These are phyloP conservation scores for Electrona antarctica DNA, from an alignment of 2,113 vertebrate genomes.

Conservation along the genomic window DNA sequence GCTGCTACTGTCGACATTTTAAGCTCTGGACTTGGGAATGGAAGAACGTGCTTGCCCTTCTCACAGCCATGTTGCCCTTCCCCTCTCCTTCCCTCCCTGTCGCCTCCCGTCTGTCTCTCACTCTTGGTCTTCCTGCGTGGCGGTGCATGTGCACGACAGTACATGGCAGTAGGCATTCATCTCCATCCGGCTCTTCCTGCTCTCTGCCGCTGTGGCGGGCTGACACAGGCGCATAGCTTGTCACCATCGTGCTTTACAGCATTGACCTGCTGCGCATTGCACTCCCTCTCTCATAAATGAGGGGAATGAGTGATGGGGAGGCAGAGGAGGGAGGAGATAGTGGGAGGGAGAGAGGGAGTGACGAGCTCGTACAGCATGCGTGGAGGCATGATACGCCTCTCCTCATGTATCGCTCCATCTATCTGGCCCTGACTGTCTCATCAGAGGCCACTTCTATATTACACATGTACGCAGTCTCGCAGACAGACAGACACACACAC, in stretches of 20 bases:
- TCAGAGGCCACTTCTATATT: constrained; percentile 32
- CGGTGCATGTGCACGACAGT: constrained; percentile 1
- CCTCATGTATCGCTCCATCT: constrained; percentile 52
- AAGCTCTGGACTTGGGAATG: no score
- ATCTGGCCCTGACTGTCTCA: constrained; percentile 44
- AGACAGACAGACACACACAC: constrained; percentile 18
- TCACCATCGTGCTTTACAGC: constrained; percentile 59
- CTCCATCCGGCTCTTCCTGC: constrained; percentile 35
- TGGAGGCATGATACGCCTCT: constrained; percentile 54
- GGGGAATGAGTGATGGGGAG: constrained; percentile 67
- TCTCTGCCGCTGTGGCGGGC: constrained; percentile 36
- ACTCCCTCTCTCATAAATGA: constrained; percentile 53
- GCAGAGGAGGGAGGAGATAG: constrained; percentile 10
- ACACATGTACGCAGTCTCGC: constrained; percentile 20
- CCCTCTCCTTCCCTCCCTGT: neutral
- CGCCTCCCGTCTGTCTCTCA: neutral
- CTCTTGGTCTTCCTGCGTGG: constrained; percentile 16
- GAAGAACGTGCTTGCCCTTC: neutral
- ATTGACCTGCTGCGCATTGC: constrained; percentile 58
- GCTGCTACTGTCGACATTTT: no score
- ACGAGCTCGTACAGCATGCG: constrained; percentile 60
- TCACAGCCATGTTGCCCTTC: neutral
- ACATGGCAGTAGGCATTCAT: constrained; percentile 47
- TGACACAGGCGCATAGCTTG: constrained; percentile 60
- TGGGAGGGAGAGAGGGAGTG: constrained; percentile 25